These are phyloP conservation scores for Lasiurus borealis DNA, from an alignment of 2,113 vertebrate genomes.

Conservation along the genomic window DNA sequence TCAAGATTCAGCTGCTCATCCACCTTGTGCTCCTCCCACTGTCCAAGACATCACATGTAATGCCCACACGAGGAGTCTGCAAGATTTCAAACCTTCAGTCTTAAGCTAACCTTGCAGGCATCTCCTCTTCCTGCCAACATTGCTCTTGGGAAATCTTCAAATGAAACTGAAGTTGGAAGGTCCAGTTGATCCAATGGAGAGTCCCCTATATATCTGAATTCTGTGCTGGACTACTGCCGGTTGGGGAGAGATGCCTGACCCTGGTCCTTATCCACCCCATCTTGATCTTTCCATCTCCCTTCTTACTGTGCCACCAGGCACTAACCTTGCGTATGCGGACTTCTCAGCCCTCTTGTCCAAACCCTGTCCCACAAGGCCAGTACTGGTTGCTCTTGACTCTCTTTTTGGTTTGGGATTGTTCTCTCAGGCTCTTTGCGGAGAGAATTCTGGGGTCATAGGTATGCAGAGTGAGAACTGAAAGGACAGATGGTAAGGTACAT, in stretches of 20 bases:
- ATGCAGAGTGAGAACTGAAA: background rate
- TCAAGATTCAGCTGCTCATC: background rate
- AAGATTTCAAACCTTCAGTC: background rate
- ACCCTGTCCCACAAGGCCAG: background rate
- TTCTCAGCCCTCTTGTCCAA: background rate
- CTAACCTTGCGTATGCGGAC: background rate
- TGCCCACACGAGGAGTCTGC: too few relatives aligned
- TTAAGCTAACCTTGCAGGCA: background rate
- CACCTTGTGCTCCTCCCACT: background rate
- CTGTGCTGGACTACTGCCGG: background rate
- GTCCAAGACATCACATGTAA: background rate
- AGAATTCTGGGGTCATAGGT: background rate
- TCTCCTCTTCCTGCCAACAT: background rate
- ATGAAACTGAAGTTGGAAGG: background rate
- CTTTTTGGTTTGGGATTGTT: background rate
- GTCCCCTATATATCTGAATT: background rate
- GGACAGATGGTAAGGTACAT: background rate
- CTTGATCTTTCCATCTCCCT: background rate
- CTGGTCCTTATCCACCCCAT: background rate
- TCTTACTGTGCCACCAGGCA: background rate
- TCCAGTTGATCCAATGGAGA: background rate
- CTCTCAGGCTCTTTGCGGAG: background rate
- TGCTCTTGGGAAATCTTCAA: background rate
- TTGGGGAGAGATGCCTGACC: background rate
- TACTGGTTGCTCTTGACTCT: background rate